Evolutionary conservation across 2,888 invertebrate genomes (phyloP).

Genomic region (Hecatera dysodea): DNA sequence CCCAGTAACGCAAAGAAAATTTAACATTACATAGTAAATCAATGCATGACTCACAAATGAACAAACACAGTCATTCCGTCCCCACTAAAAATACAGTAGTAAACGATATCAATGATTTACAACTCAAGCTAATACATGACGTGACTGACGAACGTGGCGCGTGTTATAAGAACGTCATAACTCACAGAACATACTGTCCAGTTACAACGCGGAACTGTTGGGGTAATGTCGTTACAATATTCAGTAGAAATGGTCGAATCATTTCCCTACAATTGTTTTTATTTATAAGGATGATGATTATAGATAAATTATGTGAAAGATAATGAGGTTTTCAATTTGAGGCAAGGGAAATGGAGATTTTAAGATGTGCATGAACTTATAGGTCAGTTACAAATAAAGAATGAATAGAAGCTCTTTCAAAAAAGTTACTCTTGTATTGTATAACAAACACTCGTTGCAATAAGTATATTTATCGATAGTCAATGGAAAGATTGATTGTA

Average conservation of each 20-base stretch:
- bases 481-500: background rate
- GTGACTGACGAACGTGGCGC: constrained; percentile 18
- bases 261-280: background rate
- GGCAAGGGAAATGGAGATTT: background rate
- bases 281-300: too few relatives aligned
- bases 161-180: constrained; percentile 48
- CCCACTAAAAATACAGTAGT: constrained; percentile 12
- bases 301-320: too few relatives aligned
- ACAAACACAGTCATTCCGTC: constrained; percentile 1
- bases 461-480: background rate
- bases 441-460: background rate
- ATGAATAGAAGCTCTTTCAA: background rate
- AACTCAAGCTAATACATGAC: constrained; percentile 18
- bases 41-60: constrained; percentile 10
- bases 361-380: background rate
- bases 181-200: constrained; percentile 47
- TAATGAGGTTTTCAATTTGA: background rate
- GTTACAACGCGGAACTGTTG: constrained; percentile 42
- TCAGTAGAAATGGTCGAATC: background rate
- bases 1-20: background rate
- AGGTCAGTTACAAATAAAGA: background rate
- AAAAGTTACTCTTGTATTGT: background rate
- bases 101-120: constrained; percentile 21
- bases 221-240: constrained; percentile 15
- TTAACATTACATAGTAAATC: background rate